A percentile compares a stretch with the other conserved stretches of the same genome.
These are phyloP conservation scores for Thamnaconus septentrionalis DNA, from an alignment of 2,113 vertebrate genomes.

Conservation along the genomic window DNA sequence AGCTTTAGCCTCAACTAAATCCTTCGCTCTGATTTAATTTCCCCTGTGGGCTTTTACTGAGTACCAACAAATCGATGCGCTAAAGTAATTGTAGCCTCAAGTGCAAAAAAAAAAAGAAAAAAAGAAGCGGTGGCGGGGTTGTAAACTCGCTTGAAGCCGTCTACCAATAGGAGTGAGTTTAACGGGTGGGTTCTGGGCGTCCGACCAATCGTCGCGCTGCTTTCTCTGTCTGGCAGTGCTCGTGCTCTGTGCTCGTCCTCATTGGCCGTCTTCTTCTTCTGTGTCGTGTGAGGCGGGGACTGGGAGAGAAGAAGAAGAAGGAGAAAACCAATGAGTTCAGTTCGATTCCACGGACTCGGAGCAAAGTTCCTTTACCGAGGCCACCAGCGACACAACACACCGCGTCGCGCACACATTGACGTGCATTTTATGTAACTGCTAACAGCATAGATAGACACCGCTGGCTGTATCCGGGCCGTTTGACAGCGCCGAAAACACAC, in stretches of 20 bases:
- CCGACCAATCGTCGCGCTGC: constrained; percentile 53
- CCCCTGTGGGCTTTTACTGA: constrained; percentile 47
- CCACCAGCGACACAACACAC: background rate
- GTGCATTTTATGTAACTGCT: too few relatives aligned
- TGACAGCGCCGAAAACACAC: too few relatives aligned
- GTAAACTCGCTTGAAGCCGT: constrained; percentile 27
- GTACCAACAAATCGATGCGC: constrained; percentile 52
- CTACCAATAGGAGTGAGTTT: constrained; percentile 52
- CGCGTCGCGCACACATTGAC: background rate
- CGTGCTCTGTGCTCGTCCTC: background rate
- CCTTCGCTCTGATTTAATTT: constrained; percentile 43
- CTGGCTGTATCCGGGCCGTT: too few relatives aligned
- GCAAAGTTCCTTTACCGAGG: constrained; percentile 28
- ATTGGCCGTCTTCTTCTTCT: background rate
- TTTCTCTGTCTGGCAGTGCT: constrained; percentile 3
- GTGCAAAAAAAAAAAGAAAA: background rate
- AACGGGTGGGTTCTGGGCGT: constrained; percentile 14
- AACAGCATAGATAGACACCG: too few relatives aligned
- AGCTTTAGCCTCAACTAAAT: constrained; percentile 26
- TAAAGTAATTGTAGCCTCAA: constrained; percentile 53
- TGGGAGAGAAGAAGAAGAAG: too few relatives aligned
- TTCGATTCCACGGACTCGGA: constrained; percentile 15
- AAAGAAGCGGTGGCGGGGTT: constrained; percentile 21
- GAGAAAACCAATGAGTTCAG: background rate
- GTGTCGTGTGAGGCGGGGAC: background rate